These are phyloP conservation scores for Dascyllus trimaculatus DNA, from an alignment of 2,113 vertebrate genomes.

Conservation along the genomic window DNA sequence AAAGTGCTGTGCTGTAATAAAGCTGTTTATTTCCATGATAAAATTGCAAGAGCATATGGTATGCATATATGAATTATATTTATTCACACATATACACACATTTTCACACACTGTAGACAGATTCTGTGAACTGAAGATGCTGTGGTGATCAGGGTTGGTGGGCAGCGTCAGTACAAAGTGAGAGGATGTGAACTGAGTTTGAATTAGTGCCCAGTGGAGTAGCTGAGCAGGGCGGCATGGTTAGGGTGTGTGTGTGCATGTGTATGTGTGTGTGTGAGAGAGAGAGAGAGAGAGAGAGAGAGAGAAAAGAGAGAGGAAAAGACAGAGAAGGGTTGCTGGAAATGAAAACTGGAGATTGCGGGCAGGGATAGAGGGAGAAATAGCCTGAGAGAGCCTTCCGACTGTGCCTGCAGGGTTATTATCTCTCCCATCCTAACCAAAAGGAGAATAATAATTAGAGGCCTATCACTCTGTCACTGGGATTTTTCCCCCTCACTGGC, in stretches of 20 bases:
- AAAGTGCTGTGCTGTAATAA: background rate
- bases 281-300: slow-evolving; percentile 25
- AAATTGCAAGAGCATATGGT: background rate
- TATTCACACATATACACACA: background rate
- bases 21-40: background rate
- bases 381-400: slow-evolving; percentile 38
- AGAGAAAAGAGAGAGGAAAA: slow-evolving; percentile 12
- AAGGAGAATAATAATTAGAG: slow-evolving; percentile 77
- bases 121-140: slow-evolving; percentile 42
- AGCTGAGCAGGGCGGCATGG: slow-evolving; percentile 28
- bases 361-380: slow-evolving; percentile 50
- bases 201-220: slow-evolving; percentile 64
- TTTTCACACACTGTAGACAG: background rate
- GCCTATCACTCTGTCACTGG: slow-evolving; percentile 63
- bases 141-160: slow-evolving; percentile 55
- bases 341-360: slow-evolving; percentile 65
- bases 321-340: slow-evolving; percentile 47
- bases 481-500: slow-evolving; percentile 70
- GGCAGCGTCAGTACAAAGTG: slow-evolving; percentile 59
- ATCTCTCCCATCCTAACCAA: slow-evolving; percentile 70
- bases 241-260: slow-evolving; percentile 34
- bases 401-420: slow-evolving; percentile 72
- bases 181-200: slow-evolving; percentile 65
- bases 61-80: background rate
- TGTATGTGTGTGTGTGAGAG: slow-evolving; percentile 11